Evolutionary conservation across 1,140 invertebrate genomes (phyloP), one percentile per base, ranked within the genome.

Genomic region (Cydia strobilella): DNA sequence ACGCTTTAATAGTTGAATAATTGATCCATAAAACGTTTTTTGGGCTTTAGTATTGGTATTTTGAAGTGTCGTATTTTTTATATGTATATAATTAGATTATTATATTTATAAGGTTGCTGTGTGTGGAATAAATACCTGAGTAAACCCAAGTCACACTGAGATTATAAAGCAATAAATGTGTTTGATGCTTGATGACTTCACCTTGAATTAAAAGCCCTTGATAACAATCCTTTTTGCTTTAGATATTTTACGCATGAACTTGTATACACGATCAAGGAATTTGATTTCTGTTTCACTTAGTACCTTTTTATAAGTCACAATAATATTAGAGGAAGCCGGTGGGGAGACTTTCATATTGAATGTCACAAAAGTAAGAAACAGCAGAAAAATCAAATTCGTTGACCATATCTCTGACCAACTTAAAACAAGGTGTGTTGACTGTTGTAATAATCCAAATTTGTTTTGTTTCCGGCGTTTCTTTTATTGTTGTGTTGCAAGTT

Each of bases 1-100:
- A 80, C 78, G 77, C 75, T 77, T 83, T 76, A 80, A 82, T 74
- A 7, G 63, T 79, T 79, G 77, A 76, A 76, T 81, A 77, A 81
- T 81, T 77, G 73, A 73, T 54, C 45, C 75, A 62, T 77, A 71
- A 77, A 74, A 65, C 39, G 74, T 23, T 66, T 25, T 25, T 75
- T 75, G 59, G 25, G 66, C 48, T 69, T 66, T 25, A 27, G 27
- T 75, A 39, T 39, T 27, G 42, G 35, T 69, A 39, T 39, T 69
- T 69, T 69, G 35, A 69, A 69, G 65, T 15, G 63, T 27, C 20
- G 63, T 42, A 20, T 35, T 69, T 35, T 69, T 69, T 69, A 5
- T n/a, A 4, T 69, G 5, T n/a, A 4, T 69, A 15, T n/a, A 23
- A 42, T 35, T 69, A 4, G 3, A n/a, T 18, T 0, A 20, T n/a